Percentiles rank a stretch among this genome's conserved stretches.
These are phyloP conservation scores for Planococcus citri DNA, from an alignment of 1,140 invertebrate species.

Conservation along the genomic window DNA sequence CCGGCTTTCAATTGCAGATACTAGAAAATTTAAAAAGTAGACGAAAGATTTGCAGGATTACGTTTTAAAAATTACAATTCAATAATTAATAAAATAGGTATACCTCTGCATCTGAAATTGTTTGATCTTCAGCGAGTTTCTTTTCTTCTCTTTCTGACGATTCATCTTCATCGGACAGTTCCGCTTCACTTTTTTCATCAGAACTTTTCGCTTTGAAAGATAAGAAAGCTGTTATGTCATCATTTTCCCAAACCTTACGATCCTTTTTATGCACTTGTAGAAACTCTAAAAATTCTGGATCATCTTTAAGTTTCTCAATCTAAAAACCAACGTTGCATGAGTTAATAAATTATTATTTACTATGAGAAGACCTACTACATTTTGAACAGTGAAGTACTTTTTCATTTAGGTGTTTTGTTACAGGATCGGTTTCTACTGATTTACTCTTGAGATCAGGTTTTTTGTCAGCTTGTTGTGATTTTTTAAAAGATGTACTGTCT, in stretches of 20 bases:
- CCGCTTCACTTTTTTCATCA: constrained; percentile 22
- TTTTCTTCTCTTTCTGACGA: neutral
- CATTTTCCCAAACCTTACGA: constrained; percentile 53
- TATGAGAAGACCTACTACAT: no score
- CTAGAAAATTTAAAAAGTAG: constrained; percentile 27
- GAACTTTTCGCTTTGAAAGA: constrained; percentile 25
- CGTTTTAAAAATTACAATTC: no score
- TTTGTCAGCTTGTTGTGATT: constrained; percentile 34
- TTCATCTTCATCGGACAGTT: neutral
- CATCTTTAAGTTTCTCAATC: constrained; percentile 42
- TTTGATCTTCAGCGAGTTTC: constrained; percentile 21
- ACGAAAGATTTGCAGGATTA: no score
- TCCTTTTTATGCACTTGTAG: constrained; percentile 59
- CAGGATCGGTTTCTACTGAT: constrained; percentile 25
- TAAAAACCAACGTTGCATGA: constrained; percentile 29
- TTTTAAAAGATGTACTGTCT: constrained; percentile 51
- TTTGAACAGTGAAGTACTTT: constrained; percentile 16
- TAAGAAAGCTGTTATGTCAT: constrained; percentile 33
- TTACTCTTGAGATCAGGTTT: constrained; percentile 27
- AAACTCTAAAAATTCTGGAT: constrained; percentile 81
- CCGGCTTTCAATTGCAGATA: constrained; percentile 32
- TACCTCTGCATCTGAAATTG: constrained; percentile 24
- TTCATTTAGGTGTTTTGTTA: constrained; percentile 29
- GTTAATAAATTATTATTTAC: no score
- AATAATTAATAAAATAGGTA: neutral